Evolutionary conservation across 2,797 vertebrate genomes (phyloP), one percentile per base, ranked within the genome.

Genomic region (Columba guinea): DNA sequence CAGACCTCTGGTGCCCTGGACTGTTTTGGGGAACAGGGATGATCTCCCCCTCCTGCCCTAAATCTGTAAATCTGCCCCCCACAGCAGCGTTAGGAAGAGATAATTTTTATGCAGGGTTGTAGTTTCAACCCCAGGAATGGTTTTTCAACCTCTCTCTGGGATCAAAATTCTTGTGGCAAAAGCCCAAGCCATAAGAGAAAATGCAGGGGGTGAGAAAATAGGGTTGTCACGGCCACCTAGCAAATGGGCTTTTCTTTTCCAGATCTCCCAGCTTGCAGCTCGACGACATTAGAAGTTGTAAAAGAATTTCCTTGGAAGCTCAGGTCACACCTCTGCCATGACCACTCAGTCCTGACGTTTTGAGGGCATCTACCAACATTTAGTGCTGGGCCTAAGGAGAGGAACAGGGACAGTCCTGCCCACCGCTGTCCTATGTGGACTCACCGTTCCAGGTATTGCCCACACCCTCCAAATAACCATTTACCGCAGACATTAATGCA

Each of bases 221-320:
- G 70, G 92, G 32, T 46, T 44, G 4, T 28, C 0, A 0, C 2
- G 1, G 27, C 22, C 13, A 32, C 11, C 5, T 10, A 11, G 13
- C 9, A 58, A 62, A 63, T 2, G 2, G 15, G 11, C 6, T 34
- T 65, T 46, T 9, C 13, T 30, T 8, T 4, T 56, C 11, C 14
- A 26, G 26, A 17, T 56, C 4, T 53, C 51, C n/a, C 39, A 35
- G 1, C 13, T 44, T 46, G 21, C 58, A 63, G 16, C 21, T n/a
- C 55, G 22, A 20, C 0, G 22, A 20, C 0, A 1, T 35, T 30
- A 48, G 23, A 37, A 82, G 7, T 13, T 49, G 16, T 63, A 32
- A 4, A 34, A 34, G 11, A 3, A 30, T 60, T 64, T 59, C 28
- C 59, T 39, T 5, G 32, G 32, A 56, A 39, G 51, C 11, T 62